Evolutionary conservation across 2,797 vertebrate genomes (phyloP).

Genomic region (Loris lydekkerianus): DNA sequence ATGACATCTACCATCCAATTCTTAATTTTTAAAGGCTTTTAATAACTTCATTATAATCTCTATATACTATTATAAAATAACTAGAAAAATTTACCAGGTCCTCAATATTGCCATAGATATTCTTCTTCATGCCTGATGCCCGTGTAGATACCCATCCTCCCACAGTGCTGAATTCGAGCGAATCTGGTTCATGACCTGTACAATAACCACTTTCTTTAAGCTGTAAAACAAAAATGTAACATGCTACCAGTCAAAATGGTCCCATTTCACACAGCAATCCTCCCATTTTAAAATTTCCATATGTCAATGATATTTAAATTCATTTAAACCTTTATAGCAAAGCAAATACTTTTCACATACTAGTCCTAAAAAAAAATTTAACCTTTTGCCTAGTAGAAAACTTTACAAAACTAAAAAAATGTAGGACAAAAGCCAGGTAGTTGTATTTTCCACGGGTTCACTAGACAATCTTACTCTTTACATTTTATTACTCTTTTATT

Average conservation of each 20-base stretch:
- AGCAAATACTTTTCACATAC: constrained; percentile 35
- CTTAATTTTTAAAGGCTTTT: constrained; percentile 45
- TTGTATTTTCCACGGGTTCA: constrained; percentile 32
- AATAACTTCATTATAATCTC: constrained; percentile 8
- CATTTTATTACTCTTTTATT: constrained; percentile 19
- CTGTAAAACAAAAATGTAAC: constrained; percentile 87
- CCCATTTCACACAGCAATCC: constrained; percentile 59
- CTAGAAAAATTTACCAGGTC: constrained; percentile 93
- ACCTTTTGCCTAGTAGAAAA: constrained; percentile 52
- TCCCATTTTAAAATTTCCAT: constrained; percentile 70
- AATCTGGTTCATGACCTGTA: constrained; percentile 99
- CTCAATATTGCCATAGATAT: constrained; percentile 99
- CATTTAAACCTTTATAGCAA: constrained; percentile 57
- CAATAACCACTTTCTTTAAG: constrained; percentile 98
- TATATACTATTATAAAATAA: constrained; percentile 58
- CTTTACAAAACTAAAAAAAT: constrained; percentile 56
- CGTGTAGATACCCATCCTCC: constrained; percentile 99
- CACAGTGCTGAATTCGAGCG: constrained; percentile 98
- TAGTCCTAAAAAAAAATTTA: neutral
- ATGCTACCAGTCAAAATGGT: constrained; percentile 70
- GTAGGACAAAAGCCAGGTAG: constrained; percentile 3
- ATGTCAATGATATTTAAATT: constrained; percentile 53
- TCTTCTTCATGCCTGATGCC: constrained; percentile 99
- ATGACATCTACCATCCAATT: neutral
- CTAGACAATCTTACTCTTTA: constrained; percentile 33